phyloP scores from a whole-genome alignment of 2,113 vertebrate species.

The Nerophis ophidion region DNA sequence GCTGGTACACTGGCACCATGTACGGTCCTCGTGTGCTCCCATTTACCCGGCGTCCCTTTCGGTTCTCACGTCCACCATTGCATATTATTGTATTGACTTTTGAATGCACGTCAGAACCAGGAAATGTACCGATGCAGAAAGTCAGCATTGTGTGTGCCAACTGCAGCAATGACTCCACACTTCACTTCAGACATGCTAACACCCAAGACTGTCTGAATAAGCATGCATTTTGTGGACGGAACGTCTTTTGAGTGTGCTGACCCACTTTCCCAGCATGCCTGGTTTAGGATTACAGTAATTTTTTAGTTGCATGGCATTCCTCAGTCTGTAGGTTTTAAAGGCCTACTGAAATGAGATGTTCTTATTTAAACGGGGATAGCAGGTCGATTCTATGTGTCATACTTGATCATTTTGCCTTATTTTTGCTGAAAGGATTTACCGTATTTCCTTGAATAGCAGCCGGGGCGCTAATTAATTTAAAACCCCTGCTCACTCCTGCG shows the following conservation, averaged over 20 bases:
- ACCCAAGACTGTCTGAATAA: slow-evolving; percentile 1
- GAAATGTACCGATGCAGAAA: slow-evolving; percentile 47
- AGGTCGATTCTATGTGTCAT: too few relatives aligned
- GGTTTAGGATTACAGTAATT: not conserved
- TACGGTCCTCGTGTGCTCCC: slow-evolving; percentile 20
- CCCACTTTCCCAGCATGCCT: slow-evolving; percentile 48
- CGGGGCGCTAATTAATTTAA: too few relatives aligned
- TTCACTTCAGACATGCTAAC: not conserved
- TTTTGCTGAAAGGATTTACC: too few relatives aligned
- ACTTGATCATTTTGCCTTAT: too few relatives aligned
- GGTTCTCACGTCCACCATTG: not conserved
- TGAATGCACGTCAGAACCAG: slow-evolving; percentile 45
- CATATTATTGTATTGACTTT: not conserved
- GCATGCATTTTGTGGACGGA: not conserved
- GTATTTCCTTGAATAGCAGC: too few relatives aligned
- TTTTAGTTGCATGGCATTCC: not conserved
- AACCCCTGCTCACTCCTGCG: too few relatives aligned
- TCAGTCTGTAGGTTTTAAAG: slow-evolving; percentile 7
- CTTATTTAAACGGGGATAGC: too few relatives aligned
- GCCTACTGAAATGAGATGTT: too few relatives aligned
- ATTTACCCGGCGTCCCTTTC: slow-evolving; percentile 7
- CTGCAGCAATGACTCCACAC: slow-evolving; percentile 42
- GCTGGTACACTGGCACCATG: slow-evolving; percentile 44
- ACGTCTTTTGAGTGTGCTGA: slow-evolving; percentile 44
- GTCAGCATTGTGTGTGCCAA: slow-evolving; percentile 35